A percentile compares a stretch with the other conserved stretches of the same genome.
phyloP scores from a whole-genome alignment of 2,888 invertebrate species.

The Plebejus argus region DNA sequence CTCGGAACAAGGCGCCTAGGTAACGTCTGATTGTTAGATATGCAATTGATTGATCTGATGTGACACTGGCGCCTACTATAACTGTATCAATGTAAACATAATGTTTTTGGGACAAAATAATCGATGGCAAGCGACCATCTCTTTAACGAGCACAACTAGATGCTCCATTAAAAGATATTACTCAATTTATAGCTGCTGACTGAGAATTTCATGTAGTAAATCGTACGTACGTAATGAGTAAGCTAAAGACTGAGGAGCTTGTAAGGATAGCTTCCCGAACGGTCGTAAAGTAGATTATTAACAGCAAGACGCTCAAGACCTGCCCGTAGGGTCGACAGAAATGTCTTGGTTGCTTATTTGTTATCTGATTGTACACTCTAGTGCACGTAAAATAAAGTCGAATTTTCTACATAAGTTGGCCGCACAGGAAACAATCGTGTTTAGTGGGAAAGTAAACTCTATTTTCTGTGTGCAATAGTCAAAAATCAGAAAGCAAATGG shows the following conservation, averaged over 20 bases:
- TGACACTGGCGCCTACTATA: neutral
- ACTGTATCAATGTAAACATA: neutral
- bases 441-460: neutral
- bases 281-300: slow-evolving; percentile 21
- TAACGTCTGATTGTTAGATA: neutral
- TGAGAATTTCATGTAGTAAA: neutral
- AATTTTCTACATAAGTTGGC: neutral
- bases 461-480: neutral
- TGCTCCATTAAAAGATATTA: neutral
- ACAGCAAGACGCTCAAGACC: neutral
- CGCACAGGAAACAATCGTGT: neutral
- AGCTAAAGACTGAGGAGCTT: neutral
- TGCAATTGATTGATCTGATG: neutral
- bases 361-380: neutral
- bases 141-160: neutral
- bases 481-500: neutral
- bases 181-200: neutral
- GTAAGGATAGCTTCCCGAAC: neutral
- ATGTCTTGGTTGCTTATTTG: neutral
- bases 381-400: neutral
- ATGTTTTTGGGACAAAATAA: neutral
- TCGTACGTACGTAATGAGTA: slow-evolving; percentile 7
- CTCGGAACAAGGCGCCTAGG: neutral
- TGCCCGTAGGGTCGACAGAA: neutral
- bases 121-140: neutral